Conservation (phyloP, 2,113 vertebrate species). For the Mionectes macconnelli region DNA sequence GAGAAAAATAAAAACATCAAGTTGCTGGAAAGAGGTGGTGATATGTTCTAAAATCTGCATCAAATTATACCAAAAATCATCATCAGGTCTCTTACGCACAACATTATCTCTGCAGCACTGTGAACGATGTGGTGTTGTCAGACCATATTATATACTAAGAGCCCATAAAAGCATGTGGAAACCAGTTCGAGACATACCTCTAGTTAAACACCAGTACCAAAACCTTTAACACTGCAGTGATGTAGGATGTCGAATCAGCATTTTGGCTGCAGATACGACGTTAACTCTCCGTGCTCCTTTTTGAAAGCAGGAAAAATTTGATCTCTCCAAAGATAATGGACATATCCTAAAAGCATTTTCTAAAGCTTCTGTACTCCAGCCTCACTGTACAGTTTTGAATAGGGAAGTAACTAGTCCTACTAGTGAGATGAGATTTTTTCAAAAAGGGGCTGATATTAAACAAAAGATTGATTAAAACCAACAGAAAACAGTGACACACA, state of each 20-base stretch:
- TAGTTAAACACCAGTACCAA: not conserved
- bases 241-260: not conserved
- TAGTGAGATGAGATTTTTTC: not conserved
- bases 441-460: not conserved
- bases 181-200: not conserved
- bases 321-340: not conserved
- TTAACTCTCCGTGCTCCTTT: not conserved
- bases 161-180: not conserved
- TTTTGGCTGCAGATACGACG: not conserved
- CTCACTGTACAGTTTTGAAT: not conserved
- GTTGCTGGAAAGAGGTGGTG: not conserved
- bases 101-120: not conserved
- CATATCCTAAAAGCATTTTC: not conserved
- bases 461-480: not conserved
- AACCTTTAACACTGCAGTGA: not conserved
- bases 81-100: not conserved
- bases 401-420: not conserved
- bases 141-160: not conserved
- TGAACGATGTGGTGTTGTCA: not conserved
- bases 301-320: not conserved
- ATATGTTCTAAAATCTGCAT: not conserved
- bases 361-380: not conserved
- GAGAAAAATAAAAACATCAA: constrained; percentile 11
- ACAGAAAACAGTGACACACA: not conserved
- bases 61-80: not conserved